A percentile compares a stretch with the other conserved stretches of the same genome.
Evolutionary conservation across 2,888 invertebrate species (phyloP).

Genomic region (Coenonympha glycerion): DNA sequence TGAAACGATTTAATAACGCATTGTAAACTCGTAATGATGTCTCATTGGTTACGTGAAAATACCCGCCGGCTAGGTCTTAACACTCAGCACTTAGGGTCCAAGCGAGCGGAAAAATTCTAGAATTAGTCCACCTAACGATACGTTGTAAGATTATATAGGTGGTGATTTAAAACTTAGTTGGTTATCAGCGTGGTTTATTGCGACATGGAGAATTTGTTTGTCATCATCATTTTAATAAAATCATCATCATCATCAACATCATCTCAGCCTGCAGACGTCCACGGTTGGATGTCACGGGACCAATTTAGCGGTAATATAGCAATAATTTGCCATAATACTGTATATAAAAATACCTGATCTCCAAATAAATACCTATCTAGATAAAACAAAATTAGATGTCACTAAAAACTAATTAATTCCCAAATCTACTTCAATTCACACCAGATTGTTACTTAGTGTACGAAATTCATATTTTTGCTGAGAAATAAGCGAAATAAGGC

Average conservation of each 20-base stretch:
- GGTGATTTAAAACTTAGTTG: conserved; percentile 17
- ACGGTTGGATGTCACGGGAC: too few relatives aligned
- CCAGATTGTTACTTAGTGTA: conserved; percentile 2
- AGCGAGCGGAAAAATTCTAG: conserved; percentile 43
- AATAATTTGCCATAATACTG: too few relatives aligned
- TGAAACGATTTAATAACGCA: conserved; percentile 45
- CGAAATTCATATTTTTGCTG: conserved; percentile 14
- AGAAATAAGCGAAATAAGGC: conserved; percentile 15
- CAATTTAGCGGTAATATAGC: too few relatives aligned
- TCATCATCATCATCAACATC: too few relatives aligned
- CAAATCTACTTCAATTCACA: conserved; percentile 5
- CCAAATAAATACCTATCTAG: not conserved
- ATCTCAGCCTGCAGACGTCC: too few relatives aligned
- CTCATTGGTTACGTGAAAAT: conserved; percentile 27
- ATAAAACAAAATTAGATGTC: not conserved
- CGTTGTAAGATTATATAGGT: conserved; percentile 19
- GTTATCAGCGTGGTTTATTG: not conserved
- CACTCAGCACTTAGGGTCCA: conserved; percentile 44
- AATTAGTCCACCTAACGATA: conserved; percentile 37
- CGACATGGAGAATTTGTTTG: not conserved
- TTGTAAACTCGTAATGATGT: conserved; percentile 21
- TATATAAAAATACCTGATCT: too few relatives aligned
- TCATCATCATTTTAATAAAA: too few relatives aligned
- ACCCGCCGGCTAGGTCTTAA: conserved; percentile 31
- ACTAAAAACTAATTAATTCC: not conserved